Evolutionary conservation across 2,113 vertebrate genomes (phyloP), one percentile per base, ranked within the genome.

Genomic region (Tricholaema leucomelas): DNA sequence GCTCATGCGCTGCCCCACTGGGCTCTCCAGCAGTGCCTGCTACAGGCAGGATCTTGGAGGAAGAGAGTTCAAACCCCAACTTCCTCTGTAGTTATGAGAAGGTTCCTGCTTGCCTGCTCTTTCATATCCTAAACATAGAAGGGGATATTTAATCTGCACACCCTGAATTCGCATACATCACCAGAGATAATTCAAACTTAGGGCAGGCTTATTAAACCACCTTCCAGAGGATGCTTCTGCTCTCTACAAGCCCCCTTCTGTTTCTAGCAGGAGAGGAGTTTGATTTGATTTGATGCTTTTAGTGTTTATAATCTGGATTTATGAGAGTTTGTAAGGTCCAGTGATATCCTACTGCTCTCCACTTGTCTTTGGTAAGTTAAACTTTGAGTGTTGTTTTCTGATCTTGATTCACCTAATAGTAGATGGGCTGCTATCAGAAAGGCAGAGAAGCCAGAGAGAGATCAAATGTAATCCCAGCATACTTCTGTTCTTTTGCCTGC

Each of bases 1-100:
- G 31, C 35, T 27, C 4, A 38, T 50, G 27, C 7, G 0, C 19
- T 3, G 2, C 36, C 63, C 42, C 52, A 14, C 31, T 0, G 8
- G n/a, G 61, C 66, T 31, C 20, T 69, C 61, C 72, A 20, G 48
- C 67, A 8, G 20, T 6, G 16, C 21, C 1, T 20, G 28, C 60
- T 35, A 38, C 21, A 36, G 16, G 3, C 31, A 33, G 55, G 21
- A 21, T 9, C 27, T 33, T 27, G 56, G 31, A 40, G 74, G 17
- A 70, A 8, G 15, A 12, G 13, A 12, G 15, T 58, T 80, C 59
- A 58, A 75, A n/a, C 23, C n/a, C 13, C 20, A 33, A 0, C 52
- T 59, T 73, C 24, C 31, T 73, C 44, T 64, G 16, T 50, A 28
- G 12, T 5, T 85, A 28, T 5, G 17, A 46, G 42, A 42, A 61